phyloP scores from a whole-genome alignment of 2,888 invertebrate genomes.

The Tricholauxania praeusta region DNA sequence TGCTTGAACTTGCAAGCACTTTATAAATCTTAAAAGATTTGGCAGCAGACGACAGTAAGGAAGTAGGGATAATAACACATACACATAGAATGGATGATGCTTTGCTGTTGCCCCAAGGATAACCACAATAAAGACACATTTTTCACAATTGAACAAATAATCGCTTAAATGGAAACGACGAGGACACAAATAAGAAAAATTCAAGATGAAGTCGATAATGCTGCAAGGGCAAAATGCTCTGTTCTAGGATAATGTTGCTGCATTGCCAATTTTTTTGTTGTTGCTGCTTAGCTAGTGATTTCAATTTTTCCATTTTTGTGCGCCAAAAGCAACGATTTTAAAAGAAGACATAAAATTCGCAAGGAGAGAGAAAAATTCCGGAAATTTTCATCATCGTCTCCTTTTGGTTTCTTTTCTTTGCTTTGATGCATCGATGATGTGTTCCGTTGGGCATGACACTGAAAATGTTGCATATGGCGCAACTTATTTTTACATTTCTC shows the following conservation, averaged over 20 bases:
- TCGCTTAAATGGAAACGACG: slow-evolving; percentile 30
- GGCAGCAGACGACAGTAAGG: slow-evolving; percentile 8
- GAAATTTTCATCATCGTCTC: slow-evolving; percentile 13
- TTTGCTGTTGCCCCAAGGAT: slow-evolving; percentile 23
- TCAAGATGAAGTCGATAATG: neutral
- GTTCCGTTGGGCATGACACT: neutral
- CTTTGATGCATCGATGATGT: no score
- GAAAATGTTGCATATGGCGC: neutral
- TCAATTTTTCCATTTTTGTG: slow-evolving; percentile 52
- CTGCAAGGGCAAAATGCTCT: neutral
- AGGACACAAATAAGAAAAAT: slow-evolving; percentile 9
- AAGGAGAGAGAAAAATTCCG: neutral
- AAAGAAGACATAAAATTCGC: neutral
- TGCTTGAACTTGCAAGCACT: slow-evolving; percentile 19
- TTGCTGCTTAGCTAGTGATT: slow-evolving; percentile 51
- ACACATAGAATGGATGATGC: neutral
- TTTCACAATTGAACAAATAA: slow-evolving; percentile 46
- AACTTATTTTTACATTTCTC: neutral
- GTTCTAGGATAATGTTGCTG: slow-evolving; percentile 15
- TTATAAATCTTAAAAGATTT: slow-evolving; percentile 37
- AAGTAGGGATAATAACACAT: slow-evolving; percentile 13
- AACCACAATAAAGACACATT: slow-evolving; percentile 43
- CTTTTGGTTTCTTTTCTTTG: neutral
- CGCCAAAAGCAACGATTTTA: slow-evolving; percentile 2
- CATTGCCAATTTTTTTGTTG: slow-evolving; percentile 18